Evolutionary conservation across 1,140 invertebrate species (phyloP).

Genomic region (Penaeus indicus): DNA sequence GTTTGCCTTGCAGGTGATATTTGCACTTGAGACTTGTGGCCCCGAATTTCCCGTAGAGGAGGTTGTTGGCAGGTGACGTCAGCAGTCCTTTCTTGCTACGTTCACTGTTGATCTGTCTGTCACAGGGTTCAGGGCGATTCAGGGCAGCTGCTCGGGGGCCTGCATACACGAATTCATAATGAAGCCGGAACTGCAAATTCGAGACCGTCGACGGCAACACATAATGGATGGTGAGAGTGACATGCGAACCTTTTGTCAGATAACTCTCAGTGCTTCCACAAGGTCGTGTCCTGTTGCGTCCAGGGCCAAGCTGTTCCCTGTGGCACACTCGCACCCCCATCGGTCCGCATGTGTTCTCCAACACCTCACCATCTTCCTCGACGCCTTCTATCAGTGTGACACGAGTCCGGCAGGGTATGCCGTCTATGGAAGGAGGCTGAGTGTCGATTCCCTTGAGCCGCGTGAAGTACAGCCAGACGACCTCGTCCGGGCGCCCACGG

Average conservation of each 20-base stretch:
- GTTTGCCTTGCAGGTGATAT: conserved; percentile 60
- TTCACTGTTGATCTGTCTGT: conserved; percentile 63
- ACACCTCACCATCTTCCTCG: conserved; percentile 47
- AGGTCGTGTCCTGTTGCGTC: conserved; percentile 81
- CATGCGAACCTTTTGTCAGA: conserved; percentile 79
- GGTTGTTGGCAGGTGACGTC: conserved; percentile 64
- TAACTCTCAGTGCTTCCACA: conserved; percentile 83
- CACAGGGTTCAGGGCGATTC: conserved; percentile 59
- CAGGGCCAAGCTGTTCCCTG: conserved; percentile 71
- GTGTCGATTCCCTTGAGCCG: conserved; percentile 60
- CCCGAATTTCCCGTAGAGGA: conserved; percentile 65
- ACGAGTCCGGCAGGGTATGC: conserved; percentile 56
- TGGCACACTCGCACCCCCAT: conserved; percentile 62
- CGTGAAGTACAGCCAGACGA: conserved; percentile 66
- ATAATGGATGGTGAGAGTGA: conserved; percentile 81
- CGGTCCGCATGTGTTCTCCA: conserved; percentile 64
- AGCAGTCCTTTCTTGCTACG: conserved; percentile 65
- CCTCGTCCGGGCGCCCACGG: conserved; percentile 63
- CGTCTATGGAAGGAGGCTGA: conserved; percentile 55
- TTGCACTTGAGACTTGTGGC: conserved; percentile 61
- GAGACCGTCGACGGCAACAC: conserved; percentile 84
- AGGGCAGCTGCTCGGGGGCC: conserved; percentile 63
- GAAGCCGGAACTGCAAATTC: conserved; percentile 81
- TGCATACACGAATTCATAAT: conserved; percentile 82
- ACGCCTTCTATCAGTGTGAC: conserved; percentile 60